Conservation (phyloP, 2,888 invertebrate genomes). For the Ichneumoninae sp. region DNA sequence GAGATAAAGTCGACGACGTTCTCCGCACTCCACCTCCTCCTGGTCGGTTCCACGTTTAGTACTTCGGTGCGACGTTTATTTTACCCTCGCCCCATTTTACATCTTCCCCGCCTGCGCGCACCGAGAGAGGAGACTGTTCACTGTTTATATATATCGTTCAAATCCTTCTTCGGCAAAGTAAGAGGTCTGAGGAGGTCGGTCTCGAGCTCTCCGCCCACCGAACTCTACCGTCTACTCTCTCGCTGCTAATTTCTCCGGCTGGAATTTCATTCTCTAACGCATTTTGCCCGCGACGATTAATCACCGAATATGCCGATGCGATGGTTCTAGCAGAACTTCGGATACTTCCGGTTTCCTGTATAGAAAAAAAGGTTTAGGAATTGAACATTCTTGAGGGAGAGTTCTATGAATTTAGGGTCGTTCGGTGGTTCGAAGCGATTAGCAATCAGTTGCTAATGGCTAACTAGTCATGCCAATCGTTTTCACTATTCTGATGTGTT, state of each 20-base stretch:
- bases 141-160: slow-evolving; percentile 19
- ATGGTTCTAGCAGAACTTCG: no score
- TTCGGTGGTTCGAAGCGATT: background rate
- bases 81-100: slow-evolving; percentile 73
- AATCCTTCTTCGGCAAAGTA: slow-evolving; percentile 31
- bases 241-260: background rate
- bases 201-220: background rate
- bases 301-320: slow-evolving; percentile 2
- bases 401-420: background rate
- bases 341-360: background rate
- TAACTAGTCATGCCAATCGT: background rate
- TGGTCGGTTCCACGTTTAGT: slow-evolving; percentile 39
- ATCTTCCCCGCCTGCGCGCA: slow-evolving; percentile 23
- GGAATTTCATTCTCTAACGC: slow-evolving; percentile 9
- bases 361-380: background rate
- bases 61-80: slow-evolving; percentile 73
- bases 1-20: slow-evolving; percentile 79
- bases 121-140: background rate
- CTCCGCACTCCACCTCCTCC: slow-evolving; percentile 50
- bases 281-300: background rate
- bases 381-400: background rate
- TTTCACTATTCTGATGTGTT: no score
- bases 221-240: background rate
- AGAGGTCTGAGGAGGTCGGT: slow-evolving; percentile 7
- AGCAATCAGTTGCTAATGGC: background rate